Conservation (phyloP, 2,888 invertebrate species). For the Pilophorus perplexus region DNA sequence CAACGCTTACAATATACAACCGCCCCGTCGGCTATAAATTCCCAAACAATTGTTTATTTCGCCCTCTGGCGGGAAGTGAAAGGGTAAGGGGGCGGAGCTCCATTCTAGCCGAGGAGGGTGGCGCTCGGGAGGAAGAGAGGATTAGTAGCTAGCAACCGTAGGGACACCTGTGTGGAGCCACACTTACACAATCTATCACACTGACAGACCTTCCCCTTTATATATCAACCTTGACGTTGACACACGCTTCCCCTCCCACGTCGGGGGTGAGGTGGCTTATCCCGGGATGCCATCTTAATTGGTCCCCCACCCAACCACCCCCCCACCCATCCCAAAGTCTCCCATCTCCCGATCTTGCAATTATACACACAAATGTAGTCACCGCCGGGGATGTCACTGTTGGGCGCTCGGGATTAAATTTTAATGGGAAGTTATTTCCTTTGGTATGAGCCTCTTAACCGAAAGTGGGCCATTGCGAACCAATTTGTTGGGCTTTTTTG, state of each 20-base stretch:
- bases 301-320: slow-evolving; percentile 18
- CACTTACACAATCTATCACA: slow-evolving; percentile 43
- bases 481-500: no score
- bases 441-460: slow-evolving; percentile 15
- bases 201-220: slow-evolving; percentile 41
- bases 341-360: slow-evolving; percentile 23
- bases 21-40: slow-evolving; percentile 39
- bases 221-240: slow-evolving; percentile 41
- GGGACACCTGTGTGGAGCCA: slow-evolving; percentile 38
- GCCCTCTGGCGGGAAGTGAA: not conserved
- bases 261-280: slow-evolving; percentile 28
- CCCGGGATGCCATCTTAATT: slow-evolving; percentile 42
- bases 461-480: slow-evolving; percentile 1
- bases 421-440: slow-evolving; percentile 38
- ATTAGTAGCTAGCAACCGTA: slow-evolving; percentile 33
- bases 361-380: slow-evolving; percentile 35
- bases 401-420: slow-evolving; percentile 34
- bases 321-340: slow-evolving; percentile 8
- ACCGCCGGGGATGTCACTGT: slow-evolving; percentile 21
- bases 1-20: slow-evolving; percentile 16
- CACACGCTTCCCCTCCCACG: slow-evolving; percentile 29
- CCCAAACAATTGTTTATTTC: slow-evolving; percentile 40
- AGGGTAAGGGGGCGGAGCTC: not conserved
- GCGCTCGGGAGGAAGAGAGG: slow-evolving; percentile 22
- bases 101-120: not conserved